These are phyloP conservation scores for Azorinus chamasolen DNA, from an alignment of 2,888 invertebrate genomes.

Conservation along the genomic window DNA sequence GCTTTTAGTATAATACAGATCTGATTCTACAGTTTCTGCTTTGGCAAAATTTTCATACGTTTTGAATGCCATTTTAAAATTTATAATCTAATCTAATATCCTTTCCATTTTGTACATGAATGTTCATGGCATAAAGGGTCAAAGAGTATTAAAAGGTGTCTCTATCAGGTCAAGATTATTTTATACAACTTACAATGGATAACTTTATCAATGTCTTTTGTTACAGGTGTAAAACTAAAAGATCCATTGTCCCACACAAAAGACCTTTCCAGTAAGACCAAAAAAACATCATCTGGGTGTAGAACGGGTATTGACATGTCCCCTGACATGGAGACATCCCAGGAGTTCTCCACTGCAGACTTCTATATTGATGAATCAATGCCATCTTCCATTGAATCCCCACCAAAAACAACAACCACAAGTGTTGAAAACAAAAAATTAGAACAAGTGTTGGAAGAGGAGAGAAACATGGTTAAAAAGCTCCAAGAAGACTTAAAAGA, in stretches of 20 bases:
- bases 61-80: too few relatives aligned
- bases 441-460: constrained; percentile 37
- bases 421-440: constrained; percentile 86
- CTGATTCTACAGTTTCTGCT: too few relatives aligned
- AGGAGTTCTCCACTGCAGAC: constrained; percentile 93
- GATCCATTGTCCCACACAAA: not conserved
- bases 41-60: too few relatives aligned
- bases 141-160: too few relatives aligned
- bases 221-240: not conserved
- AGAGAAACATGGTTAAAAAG: constrained; percentile 48
- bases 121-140: too few relatives aligned
- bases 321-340: constrained; percentile 81
- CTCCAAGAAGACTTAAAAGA: constrained; percentile 58
- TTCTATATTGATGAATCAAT: constrained; percentile 96
- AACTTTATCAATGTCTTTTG: too few relatives aligned
- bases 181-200: too few relatives aligned
- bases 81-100: too few relatives aligned
- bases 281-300: constrained; percentile 8
- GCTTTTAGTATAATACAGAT: too few relatives aligned
- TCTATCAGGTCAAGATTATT: too few relatives aligned
- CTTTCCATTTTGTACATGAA: too few relatives aligned
- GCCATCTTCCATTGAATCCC: constrained; percentile 92
- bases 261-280: not conserved
- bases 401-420: constrained; percentile 82
- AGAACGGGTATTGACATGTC: constrained; percentile 69